Percentiles rank a stretch among this genome's conserved stretches.
These are phyloP conservation scores for Endotricha flammealis DNA, from an alignment of 2,888 invertebrate species.

Conservation along the genomic window DNA sequence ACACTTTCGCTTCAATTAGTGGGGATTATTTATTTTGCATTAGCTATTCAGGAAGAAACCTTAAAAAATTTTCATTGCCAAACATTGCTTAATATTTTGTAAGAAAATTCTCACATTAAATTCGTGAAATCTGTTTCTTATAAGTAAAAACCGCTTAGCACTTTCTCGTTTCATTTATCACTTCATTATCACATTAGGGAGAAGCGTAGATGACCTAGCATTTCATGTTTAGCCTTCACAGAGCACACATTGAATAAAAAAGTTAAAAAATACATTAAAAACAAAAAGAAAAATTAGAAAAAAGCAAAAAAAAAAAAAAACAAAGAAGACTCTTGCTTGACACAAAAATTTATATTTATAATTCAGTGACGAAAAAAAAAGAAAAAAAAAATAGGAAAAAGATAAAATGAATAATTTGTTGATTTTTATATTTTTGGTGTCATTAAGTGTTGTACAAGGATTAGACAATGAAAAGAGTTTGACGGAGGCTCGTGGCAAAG, in stretches of 20 bases:
- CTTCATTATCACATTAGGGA: constrained; percentile 23
- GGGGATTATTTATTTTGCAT: too few species aligned
- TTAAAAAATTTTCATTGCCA: too few species aligned
- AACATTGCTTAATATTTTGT: too few species aligned
- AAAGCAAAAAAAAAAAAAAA: constrained; percentile 2
- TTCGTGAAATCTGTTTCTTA: too few species aligned
- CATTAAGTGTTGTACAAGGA: constrained; percentile 21
- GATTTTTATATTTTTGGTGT: constrained; percentile 17
- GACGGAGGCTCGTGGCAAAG: constrained; percentile 54
- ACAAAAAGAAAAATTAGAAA: not conserved
- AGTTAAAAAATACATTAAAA: not conserved
- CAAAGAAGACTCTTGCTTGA: too few species aligned
- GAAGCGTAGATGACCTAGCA: too few species aligned
- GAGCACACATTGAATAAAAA: constrained; percentile 1
- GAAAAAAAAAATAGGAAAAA: not conserved
- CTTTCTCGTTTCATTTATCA: constrained; percentile 30
- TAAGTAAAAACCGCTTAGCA: too few species aligned
- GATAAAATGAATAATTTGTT: constrained; percentile 20
- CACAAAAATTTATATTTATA: too few species aligned
- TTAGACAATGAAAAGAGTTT: constrained; percentile 25
- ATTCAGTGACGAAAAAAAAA: constrained; percentile 11
- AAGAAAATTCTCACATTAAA: too few species aligned
- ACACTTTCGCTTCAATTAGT: too few species aligned
- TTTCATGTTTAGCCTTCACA: constrained; percentile 2
- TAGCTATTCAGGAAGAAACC: too few species aligned